Conservation (phyloP, 2,797 vertebrate genomes). For the Hoplostethus atlanticus region DNA sequence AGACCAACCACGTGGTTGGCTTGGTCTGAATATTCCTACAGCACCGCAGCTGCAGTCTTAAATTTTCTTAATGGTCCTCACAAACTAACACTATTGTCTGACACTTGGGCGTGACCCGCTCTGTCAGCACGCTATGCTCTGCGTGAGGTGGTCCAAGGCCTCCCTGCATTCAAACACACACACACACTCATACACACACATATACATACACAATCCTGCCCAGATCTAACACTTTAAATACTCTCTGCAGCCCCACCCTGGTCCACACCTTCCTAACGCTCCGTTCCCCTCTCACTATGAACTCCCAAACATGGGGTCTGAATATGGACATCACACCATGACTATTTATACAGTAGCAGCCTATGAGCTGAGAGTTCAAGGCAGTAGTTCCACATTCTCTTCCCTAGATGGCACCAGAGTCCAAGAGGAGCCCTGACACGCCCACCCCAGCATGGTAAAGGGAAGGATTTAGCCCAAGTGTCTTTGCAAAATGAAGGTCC, state of each 20-base stretch:
- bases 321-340: slow-evolving; percentile 80
- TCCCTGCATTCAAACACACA: slow-evolving; percentile 54
- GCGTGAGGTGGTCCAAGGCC: slow-evolving; percentile 70
- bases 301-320: slow-evolving; percentile 75
- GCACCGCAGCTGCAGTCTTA: slow-evolving; percentile 65
- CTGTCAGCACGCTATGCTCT: slow-evolving; percentile 66
- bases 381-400: slow-evolving; percentile 76
- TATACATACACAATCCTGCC: slow-evolving; percentile 29
- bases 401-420: slow-evolving; percentile 85
- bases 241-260: slow-evolving; percentile 78
- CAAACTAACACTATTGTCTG: slow-evolving; percentile 63
- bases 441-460: slow-evolving; percentile 71
- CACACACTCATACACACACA: slow-evolving; percentile 27
- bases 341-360: slow-evolving; percentile 86
- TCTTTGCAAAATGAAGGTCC: slow-evolving; percentile 20
- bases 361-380: slow-evolving; percentile 65
- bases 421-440: slow-evolving; percentile 66
- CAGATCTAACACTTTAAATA: slow-evolving; percentile 80
- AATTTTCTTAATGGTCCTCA: slow-evolving; percentile 62
- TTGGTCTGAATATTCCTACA: slow-evolving; percentile 44
- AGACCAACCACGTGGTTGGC: not conserved
- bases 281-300: slow-evolving; percentile 60
- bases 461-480: slow-evolving; percentile 36
- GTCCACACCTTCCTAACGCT: slow-evolving; percentile 45
- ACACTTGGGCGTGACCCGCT: slow-evolving; percentile 70